Evolutionary conservation across 2,888 invertebrate genomes (phyloP).

Genomic region (Eupithecia abbreviata): DNA sequence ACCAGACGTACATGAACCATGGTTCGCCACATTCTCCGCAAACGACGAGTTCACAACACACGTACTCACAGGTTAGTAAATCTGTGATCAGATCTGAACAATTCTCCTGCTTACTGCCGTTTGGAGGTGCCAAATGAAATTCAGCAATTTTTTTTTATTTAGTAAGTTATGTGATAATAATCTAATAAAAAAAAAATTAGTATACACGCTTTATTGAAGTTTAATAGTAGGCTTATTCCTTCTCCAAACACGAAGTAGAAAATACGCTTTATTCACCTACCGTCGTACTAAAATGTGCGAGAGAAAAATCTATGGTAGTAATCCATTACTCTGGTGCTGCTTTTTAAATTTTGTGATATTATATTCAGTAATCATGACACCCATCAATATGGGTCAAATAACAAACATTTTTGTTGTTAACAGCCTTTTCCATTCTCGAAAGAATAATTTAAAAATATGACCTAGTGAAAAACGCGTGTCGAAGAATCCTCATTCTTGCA

Average conservation of each 20-base stretch:
- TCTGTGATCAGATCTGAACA: not conserved
- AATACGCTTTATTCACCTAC: not conserved
- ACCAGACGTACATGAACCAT: slow-evolving; percentile 75
- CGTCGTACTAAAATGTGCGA: too few species aligned
- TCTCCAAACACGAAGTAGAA: not conserved
- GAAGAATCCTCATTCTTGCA: too few species aligned
- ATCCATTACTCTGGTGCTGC: too few species aligned
- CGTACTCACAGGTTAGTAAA: slow-evolving; percentile 71
- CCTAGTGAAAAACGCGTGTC: too few species aligned
- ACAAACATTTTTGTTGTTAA: too few species aligned
- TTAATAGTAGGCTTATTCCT: not conserved
- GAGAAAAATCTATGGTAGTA: too few species aligned
- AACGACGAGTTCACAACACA: slow-evolving; percentile 74
- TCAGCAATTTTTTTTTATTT: not conserved
- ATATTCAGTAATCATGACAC: too few species aligned
- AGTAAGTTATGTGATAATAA: not conserved
- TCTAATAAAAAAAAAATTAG: not conserved
- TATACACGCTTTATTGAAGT: not conserved
- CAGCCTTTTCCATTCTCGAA: not conserved
- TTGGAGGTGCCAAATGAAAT: not conserved
- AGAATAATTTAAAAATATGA: too few species aligned
- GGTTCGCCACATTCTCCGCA: slow-evolving; percentile 77
- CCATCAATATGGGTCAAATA: too few species aligned
- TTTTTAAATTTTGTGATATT: too few species aligned
- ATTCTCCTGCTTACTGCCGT: not conserved